phyloP scores from a whole-genome alignment of 2,797 vertebrate species.

The Phrynocephalus guinanensis region DNA sequence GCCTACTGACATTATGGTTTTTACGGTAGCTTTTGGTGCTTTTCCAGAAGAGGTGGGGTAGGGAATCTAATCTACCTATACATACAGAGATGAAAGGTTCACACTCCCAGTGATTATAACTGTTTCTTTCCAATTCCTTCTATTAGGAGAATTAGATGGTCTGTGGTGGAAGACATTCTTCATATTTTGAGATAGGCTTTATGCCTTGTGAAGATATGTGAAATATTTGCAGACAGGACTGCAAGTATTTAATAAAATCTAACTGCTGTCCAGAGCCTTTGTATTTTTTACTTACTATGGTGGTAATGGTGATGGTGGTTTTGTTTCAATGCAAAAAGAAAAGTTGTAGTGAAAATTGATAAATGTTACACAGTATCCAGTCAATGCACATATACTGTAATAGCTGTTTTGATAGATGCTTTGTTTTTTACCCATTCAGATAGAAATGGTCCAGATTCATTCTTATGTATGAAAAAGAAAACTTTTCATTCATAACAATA shows the following conservation, averaged over 20 bases:
- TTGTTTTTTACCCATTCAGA: conserved; percentile 10
- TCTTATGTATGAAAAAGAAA: conserved; percentile 17
- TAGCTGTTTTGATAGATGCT: conserved; percentile 44
- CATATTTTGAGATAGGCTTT: conserved; percentile 14
- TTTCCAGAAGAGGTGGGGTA: not conserved
- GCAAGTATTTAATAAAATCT: not conserved
- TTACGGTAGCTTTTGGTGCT: not conserved
- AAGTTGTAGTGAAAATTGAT: conserved; percentile 39
- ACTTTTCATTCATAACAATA: conserved; percentile 24
- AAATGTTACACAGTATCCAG: not conserved
- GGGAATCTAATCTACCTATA: not conserved
- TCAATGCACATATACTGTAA: not conserved
- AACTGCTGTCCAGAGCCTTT: too few species aligned
- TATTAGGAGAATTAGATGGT: not conserved
- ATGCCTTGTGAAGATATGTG: not conserved
- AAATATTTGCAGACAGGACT: not conserved
- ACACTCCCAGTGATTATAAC: not conserved
- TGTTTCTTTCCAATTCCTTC: not conserved
- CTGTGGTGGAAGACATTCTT: not conserved
- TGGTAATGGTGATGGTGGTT: not conserved
- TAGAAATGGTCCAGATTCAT: conserved; percentile 17
- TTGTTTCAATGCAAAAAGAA: conserved; percentile 38
- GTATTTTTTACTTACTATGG: not conserved
- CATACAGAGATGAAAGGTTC: not conserved
- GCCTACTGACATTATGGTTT: not conserved